Conservation (phyloP, 2,888 invertebrate species). For the Caenorhabditis sp. region DNA sequence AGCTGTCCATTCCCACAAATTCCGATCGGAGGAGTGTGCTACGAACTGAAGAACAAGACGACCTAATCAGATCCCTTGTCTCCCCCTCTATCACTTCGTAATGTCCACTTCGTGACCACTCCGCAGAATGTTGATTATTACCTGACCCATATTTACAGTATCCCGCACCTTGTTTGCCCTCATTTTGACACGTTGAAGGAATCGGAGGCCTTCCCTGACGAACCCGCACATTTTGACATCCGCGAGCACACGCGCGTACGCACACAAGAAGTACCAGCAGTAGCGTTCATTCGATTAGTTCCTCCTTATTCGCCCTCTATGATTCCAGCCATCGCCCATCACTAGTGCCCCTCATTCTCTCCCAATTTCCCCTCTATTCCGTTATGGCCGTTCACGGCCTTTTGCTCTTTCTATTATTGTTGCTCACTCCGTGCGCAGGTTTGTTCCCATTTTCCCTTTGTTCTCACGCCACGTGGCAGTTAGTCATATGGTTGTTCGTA, state of each 20-base stretch:
- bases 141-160: slow-evolving; percentile 39
- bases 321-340: slow-evolving; percentile 1
- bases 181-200: slow-evolving; percentile 52
- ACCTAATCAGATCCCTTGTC: background rate
- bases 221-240: slow-evolving; percentile 47
- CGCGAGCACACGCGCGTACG: slow-evolving; percentile 21
- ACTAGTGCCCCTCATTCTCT: background rate
- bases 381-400: slow-evolving; percentile 36
- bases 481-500: slow-evolving; percentile 53
- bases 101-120: slow-evolving; percentile 41
- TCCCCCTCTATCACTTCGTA: slow-evolving; percentile 10
- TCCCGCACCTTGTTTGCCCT: slow-evolving; percentile 50
- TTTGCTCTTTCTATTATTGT: slow-evolving; percentile 25
- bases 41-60: slow-evolving; percentile 61
- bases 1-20: slow-evolving; percentile 68
- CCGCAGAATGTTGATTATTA: slow-evolving; percentile 8
- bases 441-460: slow-evolving; percentile 18
- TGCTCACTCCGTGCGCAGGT: slow-evolving; percentile 41
- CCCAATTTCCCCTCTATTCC: slow-evolving; percentile 1
- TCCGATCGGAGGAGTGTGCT: slow-evolving; percentile 71
- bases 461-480: slow-evolving; percentile 41
- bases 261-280: slow-evolving; percentile 4
- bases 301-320: slow-evolving; percentile 13
- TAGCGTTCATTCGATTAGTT: background rate
- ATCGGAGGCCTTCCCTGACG: slow-evolving; percentile 4